These are phyloP conservation scores for Ataeniobius toweri DNA, from an alignment of 2,797 vertebrate genomes.

Conservation along the genomic window DNA sequence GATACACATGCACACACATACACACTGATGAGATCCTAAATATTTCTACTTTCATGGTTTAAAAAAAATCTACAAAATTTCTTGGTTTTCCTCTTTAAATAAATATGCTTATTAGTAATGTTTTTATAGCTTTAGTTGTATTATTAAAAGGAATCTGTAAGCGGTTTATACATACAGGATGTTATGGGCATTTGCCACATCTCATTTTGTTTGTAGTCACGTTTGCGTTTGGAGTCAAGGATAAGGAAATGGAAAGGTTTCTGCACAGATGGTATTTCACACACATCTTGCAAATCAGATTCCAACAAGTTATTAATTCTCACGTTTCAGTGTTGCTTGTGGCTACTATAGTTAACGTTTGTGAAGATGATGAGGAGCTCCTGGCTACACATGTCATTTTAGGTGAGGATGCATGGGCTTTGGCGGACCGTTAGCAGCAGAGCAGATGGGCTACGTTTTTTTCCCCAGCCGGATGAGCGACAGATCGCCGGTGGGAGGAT, in stretches of 20 bases:
- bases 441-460: slow-evolving; percentile 60
- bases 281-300: slow-evolving; percentile 14
- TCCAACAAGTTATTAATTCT: slow-evolving; percentile 26
- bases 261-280: slow-evolving; percentile 27
- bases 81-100: neutral
- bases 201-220: neutral
- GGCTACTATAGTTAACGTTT: slow-evolving; percentile 4
- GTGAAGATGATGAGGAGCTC: slow-evolving; percentile 24
- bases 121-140: neutral
- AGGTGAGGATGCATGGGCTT: slow-evolving; percentile 46
- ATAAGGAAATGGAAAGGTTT: slow-evolving; percentile 10
- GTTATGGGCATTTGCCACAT: neutral
- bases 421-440: slow-evolving; percentile 12
- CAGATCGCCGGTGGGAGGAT: slow-evolving; percentile 64
- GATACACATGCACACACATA: neutral
- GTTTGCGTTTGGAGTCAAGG: neutral
- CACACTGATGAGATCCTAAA: neutral
- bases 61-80: neutral
- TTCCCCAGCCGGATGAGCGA: slow-evolving; percentile 42
- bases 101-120: neutral
- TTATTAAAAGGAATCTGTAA: neutral
- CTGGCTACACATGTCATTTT: slow-evolving; percentile 16
- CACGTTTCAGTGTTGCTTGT: neutral
- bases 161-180: neutral
- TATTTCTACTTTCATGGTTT: neutral